A percentile compares a stretch with the other conserved stretches of the same genome.
These are phyloP conservation scores for Corapipo altera DNA, from an alignment of 2,113 vertebrate genomes.

Conservation along the genomic window DNA sequence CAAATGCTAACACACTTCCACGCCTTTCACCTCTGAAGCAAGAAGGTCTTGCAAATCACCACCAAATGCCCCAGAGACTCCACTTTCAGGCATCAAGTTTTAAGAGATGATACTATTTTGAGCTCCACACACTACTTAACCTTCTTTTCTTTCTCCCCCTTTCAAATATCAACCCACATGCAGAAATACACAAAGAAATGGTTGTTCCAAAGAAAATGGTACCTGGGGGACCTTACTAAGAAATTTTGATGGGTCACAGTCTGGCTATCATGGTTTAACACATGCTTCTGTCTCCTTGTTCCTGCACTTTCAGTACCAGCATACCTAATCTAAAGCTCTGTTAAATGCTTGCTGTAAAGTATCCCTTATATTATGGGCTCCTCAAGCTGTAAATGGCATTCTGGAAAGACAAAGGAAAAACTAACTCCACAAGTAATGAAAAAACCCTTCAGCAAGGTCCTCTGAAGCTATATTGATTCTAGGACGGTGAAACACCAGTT, in stretches of 20 bases:
- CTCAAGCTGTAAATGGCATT: not conserved
- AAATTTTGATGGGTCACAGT: not conserved
- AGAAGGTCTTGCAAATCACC: not conserved
- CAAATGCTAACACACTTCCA: not conserved
- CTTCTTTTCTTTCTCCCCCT: not conserved
- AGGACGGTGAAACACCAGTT: not conserved
- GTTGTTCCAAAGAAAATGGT: not conserved
- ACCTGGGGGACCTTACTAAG: not conserved
- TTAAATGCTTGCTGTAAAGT: not conserved
- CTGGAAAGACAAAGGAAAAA: not conserved
- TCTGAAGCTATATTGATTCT: not conserved
- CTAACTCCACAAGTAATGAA: not conserved
- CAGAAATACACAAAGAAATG: not conserved
- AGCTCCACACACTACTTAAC: not conserved
- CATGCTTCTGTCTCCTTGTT: not conserved
- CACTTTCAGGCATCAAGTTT: not conserved
- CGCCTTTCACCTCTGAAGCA: fast-evolving
- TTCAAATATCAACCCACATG: not conserved
- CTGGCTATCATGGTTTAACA: not conserved
- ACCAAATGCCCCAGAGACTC: not conserved
- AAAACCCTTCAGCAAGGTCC: not conserved
- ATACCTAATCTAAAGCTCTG: not conserved
- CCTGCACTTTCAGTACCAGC: not conserved
- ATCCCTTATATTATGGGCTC: not conserved
- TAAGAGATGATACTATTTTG: not conserved